Percentiles rank a stretch among this genome's conserved stretches.
These are phyloP conservation scores for Drosophila saltans DNA, from an alignment of 1,140 invertebrate genomes.

Conservation along the genomic window DNA sequence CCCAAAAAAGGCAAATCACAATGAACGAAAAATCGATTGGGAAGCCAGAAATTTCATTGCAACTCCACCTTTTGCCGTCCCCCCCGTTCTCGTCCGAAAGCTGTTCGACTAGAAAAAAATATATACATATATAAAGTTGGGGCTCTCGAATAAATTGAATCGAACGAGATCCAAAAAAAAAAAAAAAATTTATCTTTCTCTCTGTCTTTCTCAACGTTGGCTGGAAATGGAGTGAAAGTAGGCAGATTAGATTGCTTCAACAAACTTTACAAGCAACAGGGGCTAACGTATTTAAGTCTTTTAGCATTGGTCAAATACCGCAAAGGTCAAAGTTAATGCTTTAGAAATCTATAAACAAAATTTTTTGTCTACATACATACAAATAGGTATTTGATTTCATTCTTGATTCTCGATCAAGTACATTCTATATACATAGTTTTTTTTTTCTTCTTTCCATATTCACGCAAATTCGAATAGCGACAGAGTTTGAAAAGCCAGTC, in stretches of 20 bases:
- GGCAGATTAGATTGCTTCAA: constrained; percentile 68
- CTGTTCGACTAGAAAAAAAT: constrained; percentile 42
- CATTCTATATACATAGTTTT: neutral
- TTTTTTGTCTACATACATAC: neutral
- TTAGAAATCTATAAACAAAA: neutral
- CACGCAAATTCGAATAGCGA: constrained; percentile 21
- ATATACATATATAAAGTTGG: constrained; percentile 32
- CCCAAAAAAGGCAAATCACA: constrained; percentile 78
- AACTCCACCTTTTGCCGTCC: constrained; percentile 1
- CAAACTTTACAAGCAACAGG: constrained; percentile 2
- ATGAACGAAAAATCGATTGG: constrained; percentile 47
- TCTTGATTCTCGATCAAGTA: neutral
- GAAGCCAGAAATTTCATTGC: constrained; percentile 72
- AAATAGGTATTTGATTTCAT: neutral
- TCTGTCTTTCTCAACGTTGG: constrained; percentile 47
- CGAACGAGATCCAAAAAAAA: constrained; percentile 65
- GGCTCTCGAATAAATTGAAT: constrained; percentile 77
- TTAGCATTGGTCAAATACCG: neutral
- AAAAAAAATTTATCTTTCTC: constrained; percentile 27
- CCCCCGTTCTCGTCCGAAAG: constrained; percentile 7
- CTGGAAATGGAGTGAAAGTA: constrained; percentile 81
- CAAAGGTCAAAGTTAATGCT: constrained; percentile 50
- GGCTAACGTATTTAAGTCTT: constrained; percentile 8
- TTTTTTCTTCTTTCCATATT: neutral
- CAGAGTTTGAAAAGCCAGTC: constrained; percentile 20